Evolutionary conservation across 2,113 vertebrate genomes (phyloP).

Genomic region (zebrafish (Danio rerio)): DNA sequence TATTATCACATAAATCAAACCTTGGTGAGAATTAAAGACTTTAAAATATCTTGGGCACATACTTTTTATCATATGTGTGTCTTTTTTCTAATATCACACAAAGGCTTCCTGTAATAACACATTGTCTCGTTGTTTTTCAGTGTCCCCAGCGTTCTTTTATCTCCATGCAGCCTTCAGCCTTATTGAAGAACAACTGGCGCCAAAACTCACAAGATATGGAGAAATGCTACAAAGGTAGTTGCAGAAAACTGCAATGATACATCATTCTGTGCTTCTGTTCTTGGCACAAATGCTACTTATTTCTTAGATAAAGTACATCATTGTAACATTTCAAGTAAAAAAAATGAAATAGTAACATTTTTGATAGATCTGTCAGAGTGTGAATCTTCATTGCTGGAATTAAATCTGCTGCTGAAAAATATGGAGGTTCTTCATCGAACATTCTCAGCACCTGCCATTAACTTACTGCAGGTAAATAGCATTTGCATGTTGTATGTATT

Average conservation of each 20-base stretch:
- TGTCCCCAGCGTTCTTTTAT: slow-evolving; percentile 74
- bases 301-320: neutral
- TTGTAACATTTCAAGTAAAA: neutral
- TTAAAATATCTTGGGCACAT: no score
- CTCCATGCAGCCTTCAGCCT: slow-evolving; percentile 83
- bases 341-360: neutral
- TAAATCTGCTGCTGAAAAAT: slow-evolving; percentile 91
- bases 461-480: slow-evolving; percentile 86
- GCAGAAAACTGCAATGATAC: neutral
- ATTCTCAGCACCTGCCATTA: slow-evolving; percentile 91
- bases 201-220: slow-evolving; percentile 93
- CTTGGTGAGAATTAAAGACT: no score
- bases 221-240: slow-evolving; percentile 89
- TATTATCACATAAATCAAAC: no score
- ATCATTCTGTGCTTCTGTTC: neutral
- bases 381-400: slow-evolving; percentile 88
- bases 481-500: neutral
- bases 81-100: neutral
- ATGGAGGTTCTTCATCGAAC: slow-evolving; percentile 97
- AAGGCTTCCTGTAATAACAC: neutral
- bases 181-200: slow-evolving; percentile 85
- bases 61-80: no score
- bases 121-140: neutral
- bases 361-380: slow-evolving; percentile 87
- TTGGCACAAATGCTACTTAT: slow-evolving; percentile 43